Evolutionary conservation across 2,113 vertebrate species (phyloP).

Genomic region (Tachycineta bicolor): DNA sequence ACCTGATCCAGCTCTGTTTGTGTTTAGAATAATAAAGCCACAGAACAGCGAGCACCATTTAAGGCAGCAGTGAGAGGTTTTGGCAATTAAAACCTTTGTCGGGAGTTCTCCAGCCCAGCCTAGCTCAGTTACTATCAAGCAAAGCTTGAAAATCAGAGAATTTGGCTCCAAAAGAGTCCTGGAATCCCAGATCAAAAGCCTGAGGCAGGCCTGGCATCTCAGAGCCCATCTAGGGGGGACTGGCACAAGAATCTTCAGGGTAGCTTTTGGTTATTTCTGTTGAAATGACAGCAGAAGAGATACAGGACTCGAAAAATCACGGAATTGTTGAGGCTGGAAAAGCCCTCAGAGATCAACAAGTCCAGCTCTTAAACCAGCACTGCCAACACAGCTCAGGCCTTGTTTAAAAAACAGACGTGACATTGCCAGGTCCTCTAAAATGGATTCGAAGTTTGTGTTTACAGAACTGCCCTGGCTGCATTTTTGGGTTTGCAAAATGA

Average conservation of each 20-base stretch:
- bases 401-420: background rate
- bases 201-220: background rate
- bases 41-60: background rate
- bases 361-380: background rate
- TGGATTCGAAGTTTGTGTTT: background rate
- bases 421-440: background rate
- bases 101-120: background rate
- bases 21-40: background rate
- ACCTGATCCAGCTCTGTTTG: background rate
- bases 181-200: background rate
- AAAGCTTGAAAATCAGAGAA: background rate
- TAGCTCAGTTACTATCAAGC: background rate
- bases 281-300: background rate
- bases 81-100: constrained; percentile 7
- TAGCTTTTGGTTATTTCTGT: fast-evolving
- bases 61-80: background rate
- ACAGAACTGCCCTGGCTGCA: background rate
- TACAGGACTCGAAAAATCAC: background rate
- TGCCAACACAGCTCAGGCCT: background rate
- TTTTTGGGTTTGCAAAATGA: background rate
- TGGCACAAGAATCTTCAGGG: background rate
- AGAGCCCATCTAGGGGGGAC: background rate
- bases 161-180: background rate
- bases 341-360: background rate
- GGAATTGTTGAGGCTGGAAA: background rate